Conservation (phyloP, 2,113 vertebrate genomes). For the Daubentonia madagascariensis region DNA sequence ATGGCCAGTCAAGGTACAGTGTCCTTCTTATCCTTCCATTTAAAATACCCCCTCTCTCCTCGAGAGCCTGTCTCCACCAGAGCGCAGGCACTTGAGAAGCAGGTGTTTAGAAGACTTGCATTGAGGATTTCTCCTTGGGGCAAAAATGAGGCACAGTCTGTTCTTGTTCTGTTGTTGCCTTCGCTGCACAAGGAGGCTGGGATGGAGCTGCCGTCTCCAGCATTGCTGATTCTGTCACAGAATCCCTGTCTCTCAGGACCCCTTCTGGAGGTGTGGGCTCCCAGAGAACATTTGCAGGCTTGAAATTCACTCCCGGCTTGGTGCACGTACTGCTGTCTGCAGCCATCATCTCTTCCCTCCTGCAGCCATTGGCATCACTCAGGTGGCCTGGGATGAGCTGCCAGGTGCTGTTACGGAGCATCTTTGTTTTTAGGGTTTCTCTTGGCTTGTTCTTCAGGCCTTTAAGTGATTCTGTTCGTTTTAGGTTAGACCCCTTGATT, state of each 20-base stretch:
- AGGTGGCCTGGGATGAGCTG: neutral
- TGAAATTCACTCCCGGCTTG: neutral
- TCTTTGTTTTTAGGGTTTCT: neutral
- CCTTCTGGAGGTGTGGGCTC: neutral
- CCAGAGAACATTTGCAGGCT: neutral
- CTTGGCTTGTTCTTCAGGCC: neutral
- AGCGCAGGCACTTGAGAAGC: neutral
- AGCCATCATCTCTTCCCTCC: neutral
- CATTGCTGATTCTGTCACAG: neutral
- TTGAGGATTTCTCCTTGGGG: fast-evolving
- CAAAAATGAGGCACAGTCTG: fast-evolving
- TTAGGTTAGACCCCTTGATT: neutral
- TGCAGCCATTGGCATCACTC: fast-evolving
- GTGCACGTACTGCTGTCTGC: neutral
- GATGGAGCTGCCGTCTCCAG: neutral
- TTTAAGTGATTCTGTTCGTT: neutral
- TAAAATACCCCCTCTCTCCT: neutral
- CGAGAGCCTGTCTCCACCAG: neutral
- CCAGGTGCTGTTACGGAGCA: neutral
- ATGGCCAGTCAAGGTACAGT: fast-evolving
- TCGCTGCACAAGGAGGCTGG: neutral
- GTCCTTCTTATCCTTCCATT: neutral
- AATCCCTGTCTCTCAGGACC: neutral
- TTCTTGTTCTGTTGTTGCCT: neutral
- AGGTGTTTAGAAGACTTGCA: neutral